Conservation (phyloP, 2,113 vertebrate species). For the Heptranchias perlo region DNA sequence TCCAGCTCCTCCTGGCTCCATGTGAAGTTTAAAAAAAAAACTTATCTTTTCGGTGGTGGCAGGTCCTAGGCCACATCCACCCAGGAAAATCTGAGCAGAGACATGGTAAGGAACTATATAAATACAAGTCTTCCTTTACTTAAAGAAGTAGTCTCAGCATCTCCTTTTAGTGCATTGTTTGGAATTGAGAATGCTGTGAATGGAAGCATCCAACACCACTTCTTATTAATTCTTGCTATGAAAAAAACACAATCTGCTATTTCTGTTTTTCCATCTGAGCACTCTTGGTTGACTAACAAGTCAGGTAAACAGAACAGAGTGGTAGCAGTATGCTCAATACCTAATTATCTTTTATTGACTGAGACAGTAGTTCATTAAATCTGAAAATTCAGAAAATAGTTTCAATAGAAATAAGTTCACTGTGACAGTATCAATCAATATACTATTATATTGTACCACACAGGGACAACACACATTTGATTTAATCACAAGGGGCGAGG, state of each 20-base stretch:
- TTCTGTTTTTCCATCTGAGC: background rate
- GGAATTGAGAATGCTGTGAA: background rate
- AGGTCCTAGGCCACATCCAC: background rate
- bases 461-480: background rate
- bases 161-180: background rate
- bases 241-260: background rate
- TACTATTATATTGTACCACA: background rate
- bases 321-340: background rate
- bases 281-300: background rate
- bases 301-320: background rate
- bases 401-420: background rate
- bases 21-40: too few relatives aligned
- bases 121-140: background rate
- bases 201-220: background rate
- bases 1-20: background rate
- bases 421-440: background rate
- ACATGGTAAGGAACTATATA: background rate
- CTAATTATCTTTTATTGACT: background rate
- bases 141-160: background rate
- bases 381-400: background rate
- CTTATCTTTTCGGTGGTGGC: background rate
- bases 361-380: background rate
- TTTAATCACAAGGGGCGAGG: background rate
- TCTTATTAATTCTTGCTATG: background rate
- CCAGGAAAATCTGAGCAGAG: background rate